These are phyloP conservation scores for Prochilodus magdalenae DNA, from an alignment of 2,113 vertebrate genomes.

Conservation along the genomic window DNA sequence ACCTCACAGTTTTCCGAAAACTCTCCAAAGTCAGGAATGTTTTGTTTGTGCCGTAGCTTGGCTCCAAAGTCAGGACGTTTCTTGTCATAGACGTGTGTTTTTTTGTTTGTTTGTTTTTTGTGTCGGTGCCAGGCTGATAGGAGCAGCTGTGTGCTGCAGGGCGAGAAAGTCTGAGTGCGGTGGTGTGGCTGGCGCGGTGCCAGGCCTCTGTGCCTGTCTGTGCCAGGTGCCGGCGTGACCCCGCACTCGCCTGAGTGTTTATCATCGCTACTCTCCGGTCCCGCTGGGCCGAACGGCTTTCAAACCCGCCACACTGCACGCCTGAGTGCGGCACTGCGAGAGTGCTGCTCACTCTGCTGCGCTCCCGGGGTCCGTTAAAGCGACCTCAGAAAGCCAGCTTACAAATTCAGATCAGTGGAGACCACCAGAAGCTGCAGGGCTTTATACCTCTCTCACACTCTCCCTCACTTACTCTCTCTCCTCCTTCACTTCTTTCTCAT, in stretches of 20 bases:
- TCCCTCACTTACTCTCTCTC: too few relatives aligned
- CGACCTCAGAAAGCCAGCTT: too few relatives aligned
- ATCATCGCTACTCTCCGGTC: neutral
- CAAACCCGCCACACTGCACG: neutral
- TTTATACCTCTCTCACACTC: too few relatives aligned
- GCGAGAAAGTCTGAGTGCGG: neutral
- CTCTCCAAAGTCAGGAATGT: too few relatives aligned
- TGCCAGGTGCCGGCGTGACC: neutral
- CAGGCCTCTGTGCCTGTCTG: neutral
- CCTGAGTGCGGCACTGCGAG: neutral
- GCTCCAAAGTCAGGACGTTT: neutral
- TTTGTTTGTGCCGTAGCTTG: neutral
- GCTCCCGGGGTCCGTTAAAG: too few relatives aligned
- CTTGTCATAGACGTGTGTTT: too few relatives aligned
- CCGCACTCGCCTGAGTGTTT: neutral
- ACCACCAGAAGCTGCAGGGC: too few relatives aligned
- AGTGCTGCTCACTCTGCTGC: neutral
- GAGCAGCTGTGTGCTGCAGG: neutral
- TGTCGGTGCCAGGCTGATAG: neutral
- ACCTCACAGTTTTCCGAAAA: too few relatives aligned
- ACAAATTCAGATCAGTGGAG: too few relatives aligned
- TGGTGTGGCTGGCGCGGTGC: neutral
- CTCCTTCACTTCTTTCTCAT: too few relatives aligned
- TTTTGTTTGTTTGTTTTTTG: too few relatives aligned
- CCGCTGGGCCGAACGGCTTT: neutral